Evolutionary conservation across 2,113 vertebrate genomes (phyloP), one percentile per base, ranked within the genome.

Genomic region (Erpornis zantholeuca): DNA sequence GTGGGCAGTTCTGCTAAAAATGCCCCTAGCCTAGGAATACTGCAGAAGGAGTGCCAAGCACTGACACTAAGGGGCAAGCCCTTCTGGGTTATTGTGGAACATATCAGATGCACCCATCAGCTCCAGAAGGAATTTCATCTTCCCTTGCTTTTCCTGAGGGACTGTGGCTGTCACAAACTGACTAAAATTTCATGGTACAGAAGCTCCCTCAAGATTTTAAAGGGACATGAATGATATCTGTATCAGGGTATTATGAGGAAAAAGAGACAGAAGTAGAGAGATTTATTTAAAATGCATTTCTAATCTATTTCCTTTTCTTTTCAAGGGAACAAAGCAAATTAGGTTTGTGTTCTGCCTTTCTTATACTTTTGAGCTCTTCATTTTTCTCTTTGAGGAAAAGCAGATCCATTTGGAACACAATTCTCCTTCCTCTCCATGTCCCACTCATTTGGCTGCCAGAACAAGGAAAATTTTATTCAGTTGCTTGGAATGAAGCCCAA

Each of bases 401-500:
- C 31, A 66, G 7, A 50, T 53, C 23, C 5, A 28, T 90, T 88
- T 92, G 24, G 47, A 93, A 54, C 19, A 56, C 27, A 77, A 19
- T 84, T 89, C 44, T 63, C 35, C 79, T 69, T 18, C 40, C 40
- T 42, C 40, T 75, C 19, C 10, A 8, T n/a, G 9, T 56, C 73
- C 42, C 16, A 50, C 64, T 89, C 16, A 4, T 84, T 91, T 85
- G 36, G 31, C 61, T 65, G 45, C 56, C 45, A 79, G 57, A 57
- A 78, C 8, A 92, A 81, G 5, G 15, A 72, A 81, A 91, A 60
- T 17, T 86, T 6, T 3, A 54, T 89, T 89, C 63, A 60, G 33
- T 18, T 25, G 38, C 24, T 76, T 96, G 96, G 94, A 98, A 96
- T 71, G 27, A 7, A 92, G 80, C 81, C 95, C 88, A 92, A 96